Percentiles rank a stretch among this genome's conserved stretches.
These are phyloP conservation scores for Notarius lentiginosus DNA, from an alignment of 2,113 vertebrate species.

Conservation along the genomic window DNA sequence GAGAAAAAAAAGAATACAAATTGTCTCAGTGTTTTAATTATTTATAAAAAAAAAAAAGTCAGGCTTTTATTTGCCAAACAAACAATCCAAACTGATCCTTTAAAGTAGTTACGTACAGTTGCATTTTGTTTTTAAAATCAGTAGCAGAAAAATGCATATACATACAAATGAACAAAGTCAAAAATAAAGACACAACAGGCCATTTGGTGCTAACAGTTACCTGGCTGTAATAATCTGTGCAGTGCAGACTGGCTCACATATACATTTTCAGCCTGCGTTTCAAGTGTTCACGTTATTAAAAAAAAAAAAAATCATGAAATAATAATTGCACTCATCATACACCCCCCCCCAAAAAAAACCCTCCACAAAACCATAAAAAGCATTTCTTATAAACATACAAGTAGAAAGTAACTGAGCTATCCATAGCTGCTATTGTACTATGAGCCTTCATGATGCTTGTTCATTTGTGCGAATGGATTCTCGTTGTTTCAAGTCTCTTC, in stretches of 20 bases:
- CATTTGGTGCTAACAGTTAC: not conserved
- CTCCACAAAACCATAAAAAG: not conserved
- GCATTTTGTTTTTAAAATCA: constrained; percentile 9
- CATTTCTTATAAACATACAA: constrained; percentile 48
- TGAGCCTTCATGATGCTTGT: constrained; percentile 27
- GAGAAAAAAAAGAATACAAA: not conserved
- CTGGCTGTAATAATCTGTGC: not conserved
- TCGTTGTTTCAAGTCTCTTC: not conserved
- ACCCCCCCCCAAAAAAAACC: constrained; percentile 1
- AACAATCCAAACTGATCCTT: not conserved
- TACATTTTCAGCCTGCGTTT: not conserved
- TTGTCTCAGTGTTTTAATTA: not conserved
- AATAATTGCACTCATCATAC: constrained; percentile 44
- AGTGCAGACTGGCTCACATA: constrained; percentile 19
- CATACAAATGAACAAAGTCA: not conserved
- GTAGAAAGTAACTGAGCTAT: constrained; percentile 47
- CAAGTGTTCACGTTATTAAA: constrained; percentile 25
- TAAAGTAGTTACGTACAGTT: not conserved
- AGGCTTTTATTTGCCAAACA: not conserved
- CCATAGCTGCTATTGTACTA: constrained; percentile 52
- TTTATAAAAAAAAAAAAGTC: not conserved
- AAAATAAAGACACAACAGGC: constrained; percentile 12
- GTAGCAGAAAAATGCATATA: not conserved
- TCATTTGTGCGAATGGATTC: constrained; percentile 31
- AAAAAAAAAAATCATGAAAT: constrained; percentile 9